These are phyloP conservation scores for Passerculus sandwichensis DNA, from an alignment of 2,797 vertebrate genomes.

Conservation along the genomic window DNA sequence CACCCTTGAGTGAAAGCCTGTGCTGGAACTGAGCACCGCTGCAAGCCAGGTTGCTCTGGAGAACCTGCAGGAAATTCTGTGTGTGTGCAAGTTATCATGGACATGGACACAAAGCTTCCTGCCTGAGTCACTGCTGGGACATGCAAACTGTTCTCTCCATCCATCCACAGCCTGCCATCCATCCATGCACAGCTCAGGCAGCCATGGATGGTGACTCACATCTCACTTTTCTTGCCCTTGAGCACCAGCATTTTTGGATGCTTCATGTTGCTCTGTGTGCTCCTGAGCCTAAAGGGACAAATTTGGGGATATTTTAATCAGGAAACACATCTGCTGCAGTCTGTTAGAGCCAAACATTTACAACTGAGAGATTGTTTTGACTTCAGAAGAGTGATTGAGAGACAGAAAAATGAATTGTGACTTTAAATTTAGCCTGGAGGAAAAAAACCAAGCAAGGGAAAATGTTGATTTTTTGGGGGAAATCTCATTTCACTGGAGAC, in stretches of 20 bases:
- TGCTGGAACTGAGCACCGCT: not conserved
- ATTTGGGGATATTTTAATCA: not conserved
- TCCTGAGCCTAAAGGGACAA: not conserved
- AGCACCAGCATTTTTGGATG: not conserved
- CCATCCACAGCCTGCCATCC: not conserved
- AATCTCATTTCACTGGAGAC: not conserved
- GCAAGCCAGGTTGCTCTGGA: not conserved
- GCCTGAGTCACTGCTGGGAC: not conserved
- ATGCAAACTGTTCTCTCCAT: not conserved
- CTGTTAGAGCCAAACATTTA: not conserved
- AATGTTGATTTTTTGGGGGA: not conserved
- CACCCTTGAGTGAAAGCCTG: not conserved
- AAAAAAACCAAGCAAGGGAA: not conserved
- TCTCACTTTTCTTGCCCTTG: not conserved
- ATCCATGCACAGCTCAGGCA: not conserved
- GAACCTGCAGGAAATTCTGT: not conserved
- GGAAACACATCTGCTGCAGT: not conserved
- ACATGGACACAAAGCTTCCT: not conserved
- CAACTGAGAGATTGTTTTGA: not conserved
- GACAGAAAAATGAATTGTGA: not conserved
- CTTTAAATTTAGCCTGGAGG: constrained; percentile 2
- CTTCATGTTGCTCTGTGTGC: not conserved
- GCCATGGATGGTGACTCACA: not conserved
- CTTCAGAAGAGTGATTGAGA: not conserved
- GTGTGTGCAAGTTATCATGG: accelerated